Base-by-base conservation (phyloP, 1,140 invertebrate species). In the Hyposmocoma kahamanoa region DNA sequence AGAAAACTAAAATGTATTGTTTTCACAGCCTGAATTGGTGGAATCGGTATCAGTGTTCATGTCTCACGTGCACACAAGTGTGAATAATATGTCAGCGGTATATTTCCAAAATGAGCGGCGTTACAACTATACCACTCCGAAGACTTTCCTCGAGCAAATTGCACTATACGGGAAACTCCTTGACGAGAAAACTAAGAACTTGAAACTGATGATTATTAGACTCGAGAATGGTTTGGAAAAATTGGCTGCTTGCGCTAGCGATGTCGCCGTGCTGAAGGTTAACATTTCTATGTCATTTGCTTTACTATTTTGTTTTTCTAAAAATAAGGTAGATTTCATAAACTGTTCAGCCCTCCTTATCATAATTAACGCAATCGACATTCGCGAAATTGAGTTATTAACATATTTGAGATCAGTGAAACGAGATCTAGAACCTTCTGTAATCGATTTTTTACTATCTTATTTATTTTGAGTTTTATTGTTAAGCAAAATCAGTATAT, bases 61-160 rank as follows among this genome's bases (percentile, higher is more conserved):
- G 96, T 94, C 96, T 0, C 93, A 91, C 70, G 95, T 95, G 0
- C 97, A 98, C 67, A 91, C 90, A 36, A 92, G 92, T 20, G 96
- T 98, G 0, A 97, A 97, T 75, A 89, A 93, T 41, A 93, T 96
- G 76, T 97, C 95, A 53, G 78, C 92, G 65, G 61, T 90, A 3
- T 98, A 97, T 79, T 88, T 95, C 24, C 84, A 89, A 57, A 97
- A 96, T 76, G 97, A 98, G 60, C 91, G 91, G 19, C 88, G 96
- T n/a, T 97, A 96, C 81, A 98, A 98, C 76, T 98, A 98, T 68
- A 98, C 96, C 0, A 98, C 97, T 1, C 97, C 97, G 0, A 98
- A 98, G 84, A 95, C 94, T 1, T 98, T 98, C 82, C 78, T 98
- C n/a, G 97, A 98, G 72, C 94, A 97, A 71, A 97, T 98, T 47